Conservation (phyloP, 1,140 invertebrate species). For the Ceratoteleas bidentatus region DNA sequence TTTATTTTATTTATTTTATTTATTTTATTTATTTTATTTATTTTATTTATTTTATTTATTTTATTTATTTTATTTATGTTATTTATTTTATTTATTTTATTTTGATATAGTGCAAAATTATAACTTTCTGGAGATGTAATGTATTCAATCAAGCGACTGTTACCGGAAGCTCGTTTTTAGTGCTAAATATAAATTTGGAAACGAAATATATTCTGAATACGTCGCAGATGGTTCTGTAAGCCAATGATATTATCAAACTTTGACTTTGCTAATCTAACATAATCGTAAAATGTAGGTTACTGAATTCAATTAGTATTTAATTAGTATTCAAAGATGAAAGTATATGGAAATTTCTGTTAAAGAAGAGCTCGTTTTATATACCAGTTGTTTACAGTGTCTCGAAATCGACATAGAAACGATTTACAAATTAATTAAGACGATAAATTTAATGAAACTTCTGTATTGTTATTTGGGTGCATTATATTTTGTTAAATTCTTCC, state of each 20-base stretch:
- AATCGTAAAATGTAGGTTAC: constrained; percentile 31
- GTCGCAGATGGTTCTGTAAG: constrained; percentile 11
- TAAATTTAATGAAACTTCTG: background rate
- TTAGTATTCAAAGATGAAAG: constrained; percentile 44
- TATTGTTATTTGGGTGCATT: too few relatives aligned
- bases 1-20: too few relatives aligned
- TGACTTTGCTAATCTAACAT: constrained; percentile 28
- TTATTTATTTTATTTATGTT: too few relatives aligned
- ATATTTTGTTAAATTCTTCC: too few relatives aligned
- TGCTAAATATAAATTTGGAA: constrained; percentile 10
- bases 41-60: too few relatives aligned
- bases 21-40: too few relatives aligned
- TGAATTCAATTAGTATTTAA: constrained; percentile 8
- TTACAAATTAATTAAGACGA: background rate
- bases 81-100: too few relatives aligned
- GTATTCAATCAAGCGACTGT: too few relatives aligned
- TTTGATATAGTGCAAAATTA: too few relatives aligned
- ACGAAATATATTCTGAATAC: background rate
- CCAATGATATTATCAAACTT: constrained; percentile 13
- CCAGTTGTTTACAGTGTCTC: constrained; percentile 6
- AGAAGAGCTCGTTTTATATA: constrained; percentile 26
- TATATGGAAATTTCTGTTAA: constrained; percentile 31
- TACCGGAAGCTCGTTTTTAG: too few relatives aligned
- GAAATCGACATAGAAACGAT: background rate
- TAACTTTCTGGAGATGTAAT: too few relatives aligned